Evolutionary conservation across 2,113 vertebrate species (phyloP), one percentile per base, ranked within the genome.

Genomic region (Reinhardtius hippoglossoides): DNA sequence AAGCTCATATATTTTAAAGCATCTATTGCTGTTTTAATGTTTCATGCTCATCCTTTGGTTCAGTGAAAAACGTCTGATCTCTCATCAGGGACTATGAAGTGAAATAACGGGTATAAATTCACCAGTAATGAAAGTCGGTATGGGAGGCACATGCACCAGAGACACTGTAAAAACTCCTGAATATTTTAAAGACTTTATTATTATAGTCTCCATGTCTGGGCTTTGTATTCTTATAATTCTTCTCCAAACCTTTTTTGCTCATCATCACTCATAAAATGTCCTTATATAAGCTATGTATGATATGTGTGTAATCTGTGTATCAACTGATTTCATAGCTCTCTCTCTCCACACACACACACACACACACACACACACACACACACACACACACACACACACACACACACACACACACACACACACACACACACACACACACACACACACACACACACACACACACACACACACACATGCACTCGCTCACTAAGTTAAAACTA

Each of bases 121-220:
- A 65, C 55, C 48, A 62, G 27, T 73, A 78, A 78, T 74, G 20
- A 77, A 69, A 67, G 35, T 48, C 52, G 60, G 59, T 35, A 26
- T 55, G 58, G 56, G 67, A 57, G 58, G 40, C 46, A 0, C 14
- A 50, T 74, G 62, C 73, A 54, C 73, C 74, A 76, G 62, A 73
- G 66, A 57, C 60, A 20, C n/a, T 46, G 35, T 35, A 40, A 67
- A 73, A 74, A 26, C 77, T 76, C n/a, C 35, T 88, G 74, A 90
- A 87, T 86, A 83, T 87, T 80, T 89, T 80, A 83, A 86, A 81
- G 35, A 40, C 52, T 50, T 84, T 79, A 42, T 80, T 84, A 87
- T 89, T 67, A 74, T 37, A 26, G 16, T 67, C 59, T 73, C 64
- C 21, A 35, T 76, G 46, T 79, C 72, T 66, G 37, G 4, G 55